Conservation (phyloP, 2,113 vertebrate species). For the Notothenia rossii region DNA sequence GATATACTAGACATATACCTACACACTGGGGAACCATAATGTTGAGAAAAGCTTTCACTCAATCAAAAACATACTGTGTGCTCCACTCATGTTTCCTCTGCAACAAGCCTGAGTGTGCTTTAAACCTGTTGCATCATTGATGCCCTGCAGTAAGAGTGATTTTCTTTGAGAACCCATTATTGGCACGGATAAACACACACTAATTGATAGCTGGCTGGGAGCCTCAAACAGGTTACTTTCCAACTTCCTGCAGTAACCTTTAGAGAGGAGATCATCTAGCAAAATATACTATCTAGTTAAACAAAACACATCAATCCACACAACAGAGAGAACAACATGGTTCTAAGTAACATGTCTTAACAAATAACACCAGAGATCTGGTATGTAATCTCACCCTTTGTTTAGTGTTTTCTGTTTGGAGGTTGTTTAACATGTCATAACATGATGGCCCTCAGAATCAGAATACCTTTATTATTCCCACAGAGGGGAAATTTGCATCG, state of each 20-base stretch:
- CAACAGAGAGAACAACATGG: neutral
- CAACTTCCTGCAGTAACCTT: neutral
- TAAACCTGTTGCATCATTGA: neutral
- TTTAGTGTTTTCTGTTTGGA: conserved; percentile 52
- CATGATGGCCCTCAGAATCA: conserved; percentile 3
- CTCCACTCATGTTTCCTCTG: neutral
- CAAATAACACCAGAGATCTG: neutral
- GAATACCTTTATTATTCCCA: too few species aligned
- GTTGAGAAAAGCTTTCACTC: neutral
- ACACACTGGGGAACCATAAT: neutral
- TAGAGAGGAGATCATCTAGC: neutral
- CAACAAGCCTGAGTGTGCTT: neutral
- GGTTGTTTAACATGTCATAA: conserved; percentile 34
- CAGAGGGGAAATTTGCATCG: too few species aligned
- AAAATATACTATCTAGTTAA: neutral
- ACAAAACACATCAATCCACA: neutral
- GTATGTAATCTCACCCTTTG: conserved; percentile 29
- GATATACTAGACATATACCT: neutral
- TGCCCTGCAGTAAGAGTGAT: conserved; percentile 12
- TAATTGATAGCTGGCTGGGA: neutral
- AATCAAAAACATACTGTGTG: neutral
- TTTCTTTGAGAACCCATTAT: neutral
- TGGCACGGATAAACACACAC: neutral
- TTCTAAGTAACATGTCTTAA: conserved; percentile 30
- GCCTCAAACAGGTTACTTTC: neutral